phyloP scores from a whole-genome alignment of 2,113 vertebrate genomes.

The Platysteira castanea region DNA sequence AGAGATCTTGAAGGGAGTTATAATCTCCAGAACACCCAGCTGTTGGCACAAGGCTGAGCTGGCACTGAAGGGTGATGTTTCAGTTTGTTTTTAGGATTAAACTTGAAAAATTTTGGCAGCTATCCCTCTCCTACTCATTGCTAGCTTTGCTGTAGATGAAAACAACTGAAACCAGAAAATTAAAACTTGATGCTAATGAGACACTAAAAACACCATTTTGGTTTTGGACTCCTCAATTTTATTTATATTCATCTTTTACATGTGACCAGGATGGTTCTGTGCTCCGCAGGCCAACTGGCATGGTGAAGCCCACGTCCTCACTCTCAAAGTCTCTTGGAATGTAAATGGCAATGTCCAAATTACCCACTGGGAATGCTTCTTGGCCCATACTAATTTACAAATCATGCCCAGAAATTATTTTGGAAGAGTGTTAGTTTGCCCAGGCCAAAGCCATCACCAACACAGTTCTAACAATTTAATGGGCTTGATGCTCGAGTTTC shows the following conservation, averaged over 20 bases:
- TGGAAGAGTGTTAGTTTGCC: conserved; percentile 2
- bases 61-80: background rate
- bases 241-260: background rate
- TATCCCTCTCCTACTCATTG: background rate
- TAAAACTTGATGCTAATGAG: background rate
- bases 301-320: background rate
- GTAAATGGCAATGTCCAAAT: background rate
- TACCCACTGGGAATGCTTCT: background rate
- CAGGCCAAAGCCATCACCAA: conserved; percentile 14
- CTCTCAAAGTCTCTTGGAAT: background rate
- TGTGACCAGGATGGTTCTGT: background rate
- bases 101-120: conserved; percentile 15
- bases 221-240: background rate
- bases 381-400: background rate
- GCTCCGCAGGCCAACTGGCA: background rate
- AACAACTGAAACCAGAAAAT: background rate
- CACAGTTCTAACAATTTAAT: conserved; percentile 3
- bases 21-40: conserved; percentile 1
- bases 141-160: background rate
- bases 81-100: background rate
- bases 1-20: background rate
- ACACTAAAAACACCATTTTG: background rate
- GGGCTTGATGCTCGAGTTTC: background rate
- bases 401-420: conserved; percentile 7
- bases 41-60: background rate